phyloP scores from a whole-genome alignment of 2,888 invertebrate species.

The Hypomecis atomaria region DNA sequence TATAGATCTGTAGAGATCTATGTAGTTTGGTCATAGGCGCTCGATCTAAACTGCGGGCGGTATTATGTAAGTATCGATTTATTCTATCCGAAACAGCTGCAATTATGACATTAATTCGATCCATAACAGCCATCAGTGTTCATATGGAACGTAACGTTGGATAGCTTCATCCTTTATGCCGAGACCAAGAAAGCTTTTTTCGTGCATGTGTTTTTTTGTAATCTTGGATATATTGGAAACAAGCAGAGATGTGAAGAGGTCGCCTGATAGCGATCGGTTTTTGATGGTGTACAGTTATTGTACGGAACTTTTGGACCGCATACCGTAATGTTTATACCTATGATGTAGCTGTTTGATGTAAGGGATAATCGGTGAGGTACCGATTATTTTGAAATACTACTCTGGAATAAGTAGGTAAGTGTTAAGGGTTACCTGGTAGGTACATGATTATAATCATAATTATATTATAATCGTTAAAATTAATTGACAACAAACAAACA shows the following conservation, averaged over 20 bases:
- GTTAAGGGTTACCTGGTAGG: too few relatives aligned
- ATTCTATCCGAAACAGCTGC: slow-evolving; percentile 79
- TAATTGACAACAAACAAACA: too few relatives aligned
- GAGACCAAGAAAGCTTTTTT: slow-evolving; percentile 67
- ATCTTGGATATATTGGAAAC: slow-evolving; percentile 59
- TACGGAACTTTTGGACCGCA: slow-evolving; percentile 48
- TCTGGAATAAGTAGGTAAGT: not conserved
- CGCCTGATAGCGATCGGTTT: slow-evolving; percentile 41
- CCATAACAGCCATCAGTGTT: slow-evolving; percentile 76
- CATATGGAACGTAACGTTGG: slow-evolving; percentile 53
- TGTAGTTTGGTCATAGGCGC: slow-evolving; percentile 58
- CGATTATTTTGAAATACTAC: not conserved
- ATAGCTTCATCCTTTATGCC: slow-evolving; percentile 71
- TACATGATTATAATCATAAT: too few relatives aligned
- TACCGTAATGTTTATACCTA: slow-evolving; percentile 22
- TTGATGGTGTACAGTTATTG: slow-evolving; percentile 45
- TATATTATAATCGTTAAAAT: too few relatives aligned
- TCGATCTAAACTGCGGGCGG: slow-evolving; percentile 75
- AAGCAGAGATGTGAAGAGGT: slow-evolving; percentile 73
- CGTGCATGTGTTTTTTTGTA: slow-evolving; percentile 49
- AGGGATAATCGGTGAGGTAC: not conserved
- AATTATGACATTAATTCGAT: slow-evolving; percentile 82
- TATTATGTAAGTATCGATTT: slow-evolving; percentile 81
- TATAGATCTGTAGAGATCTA: slow-evolving; percentile 61
- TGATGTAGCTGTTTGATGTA: slow-evolving; percentile 12